phyloP scores from a whole-genome alignment of 2,888 invertebrate genomes.

The Cephus rjabovi region DNA sequence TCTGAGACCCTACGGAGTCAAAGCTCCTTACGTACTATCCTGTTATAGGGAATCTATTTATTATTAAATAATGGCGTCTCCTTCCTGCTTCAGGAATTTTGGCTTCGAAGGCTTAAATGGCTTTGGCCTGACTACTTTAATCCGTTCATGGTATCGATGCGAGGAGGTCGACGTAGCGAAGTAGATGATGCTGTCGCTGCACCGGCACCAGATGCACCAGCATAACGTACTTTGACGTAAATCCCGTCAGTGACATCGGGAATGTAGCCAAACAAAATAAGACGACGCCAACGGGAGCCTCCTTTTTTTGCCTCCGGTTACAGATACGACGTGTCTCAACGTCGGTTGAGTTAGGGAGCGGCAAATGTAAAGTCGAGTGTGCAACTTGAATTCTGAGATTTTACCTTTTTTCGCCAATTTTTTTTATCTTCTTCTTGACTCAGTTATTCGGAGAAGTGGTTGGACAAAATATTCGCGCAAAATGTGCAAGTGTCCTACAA shows the following conservation, averaged over 20 bases:
- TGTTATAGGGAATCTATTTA: background rate
- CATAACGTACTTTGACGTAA: constrained; percentile 12
- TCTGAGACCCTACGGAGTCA: background rate
- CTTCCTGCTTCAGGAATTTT: background rate
- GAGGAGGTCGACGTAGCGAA: background rate
- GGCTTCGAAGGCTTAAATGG: background rate
- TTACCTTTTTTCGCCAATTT: background rate
- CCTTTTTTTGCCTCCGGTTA: background rate
- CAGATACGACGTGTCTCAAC: background rate
- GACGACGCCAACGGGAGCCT: constrained; percentile 19
- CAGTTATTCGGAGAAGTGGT: background rate
- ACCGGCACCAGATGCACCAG: background rate
- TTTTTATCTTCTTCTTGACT: background rate
- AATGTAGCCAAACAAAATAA: constrained; percentile 34
- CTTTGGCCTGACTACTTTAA: background rate
- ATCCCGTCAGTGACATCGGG: constrained; percentile 26
- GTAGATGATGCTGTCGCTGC: background rate
- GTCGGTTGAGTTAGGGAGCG: background rate
- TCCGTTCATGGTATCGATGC: background rate
- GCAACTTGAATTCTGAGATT: background rate
- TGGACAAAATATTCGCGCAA: background rate
- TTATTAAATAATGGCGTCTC: background rate
- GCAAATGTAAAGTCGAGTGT: background rate
- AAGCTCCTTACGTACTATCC: background rate
- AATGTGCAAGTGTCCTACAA: background rate